phyloP scores from a whole-genome alignment of 2,797 vertebrate genomes.

The Trachops cirrhosus region DNA sequence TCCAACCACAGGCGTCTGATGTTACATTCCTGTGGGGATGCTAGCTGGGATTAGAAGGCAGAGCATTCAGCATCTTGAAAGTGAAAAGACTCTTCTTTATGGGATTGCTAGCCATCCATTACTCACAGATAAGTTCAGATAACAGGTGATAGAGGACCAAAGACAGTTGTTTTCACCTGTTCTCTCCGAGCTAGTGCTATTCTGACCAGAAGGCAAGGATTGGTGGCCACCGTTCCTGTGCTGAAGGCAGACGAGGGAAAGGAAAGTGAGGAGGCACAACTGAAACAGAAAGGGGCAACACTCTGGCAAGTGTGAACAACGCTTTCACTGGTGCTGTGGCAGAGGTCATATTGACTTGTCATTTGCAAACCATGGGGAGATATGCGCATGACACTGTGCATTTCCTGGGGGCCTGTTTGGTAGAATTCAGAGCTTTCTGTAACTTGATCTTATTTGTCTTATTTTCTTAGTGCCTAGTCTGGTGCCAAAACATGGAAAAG shows the following conservation, averaged over 20 bases:
- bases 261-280: not conserved
- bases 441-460: not conserved
- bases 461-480: not conserved
- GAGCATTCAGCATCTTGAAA: not conserved
- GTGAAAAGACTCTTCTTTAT: not conserved
- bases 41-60: not conserved
- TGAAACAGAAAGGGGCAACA: not conserved
- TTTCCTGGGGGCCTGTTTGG: not conserved
- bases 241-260: not conserved
- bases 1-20: not conserved
- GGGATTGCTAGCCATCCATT: not conserved
- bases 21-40: not conserved
- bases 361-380: not conserved
- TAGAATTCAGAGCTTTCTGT: not conserved
- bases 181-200: not conserved
- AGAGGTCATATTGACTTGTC: not conserved
- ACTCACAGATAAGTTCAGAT: not conserved
- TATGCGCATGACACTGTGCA: rapidly evolving
- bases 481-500: not conserved
- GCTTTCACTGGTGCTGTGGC: too few species aligned
- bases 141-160: not conserved
- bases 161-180: not conserved
- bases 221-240: not conserved
- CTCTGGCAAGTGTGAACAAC: not conserved
- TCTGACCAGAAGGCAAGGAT: not conserved